These are phyloP conservation scores for Microtus ochrogaster DNA, from an alignment of 2,113 vertebrate species.

Conservation along the genomic window DNA sequence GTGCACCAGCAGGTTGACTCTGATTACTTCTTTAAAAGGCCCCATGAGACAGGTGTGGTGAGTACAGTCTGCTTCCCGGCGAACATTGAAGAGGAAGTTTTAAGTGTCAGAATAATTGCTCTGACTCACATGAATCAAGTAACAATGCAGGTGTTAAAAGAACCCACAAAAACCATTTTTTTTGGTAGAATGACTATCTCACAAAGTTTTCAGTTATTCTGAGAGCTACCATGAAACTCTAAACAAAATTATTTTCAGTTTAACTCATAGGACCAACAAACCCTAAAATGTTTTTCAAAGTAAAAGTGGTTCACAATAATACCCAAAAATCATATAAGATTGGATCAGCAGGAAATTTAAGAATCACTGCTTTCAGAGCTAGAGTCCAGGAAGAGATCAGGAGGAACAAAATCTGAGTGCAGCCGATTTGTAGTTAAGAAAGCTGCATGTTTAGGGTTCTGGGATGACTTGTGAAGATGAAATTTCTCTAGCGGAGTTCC, in stretches of 20 bases:
- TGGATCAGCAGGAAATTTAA: background rate
- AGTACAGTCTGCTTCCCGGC: background rate
- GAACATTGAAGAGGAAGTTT: background rate
- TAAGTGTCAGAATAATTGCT: conserved; percentile 60
- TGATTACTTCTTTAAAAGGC: background rate
- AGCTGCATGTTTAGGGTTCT: background rate
- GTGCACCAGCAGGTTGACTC: no score
- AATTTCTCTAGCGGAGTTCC: background rate
- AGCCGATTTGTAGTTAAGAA: background rate
- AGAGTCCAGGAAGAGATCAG: background rate
- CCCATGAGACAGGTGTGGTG: background rate
- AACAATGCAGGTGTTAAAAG: background rate
- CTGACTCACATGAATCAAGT: conserved; percentile 16
- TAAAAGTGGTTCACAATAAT: background rate
- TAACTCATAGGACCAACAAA: background rate
- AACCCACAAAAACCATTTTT: background rate
- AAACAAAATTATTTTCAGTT: conserved; percentile 25
- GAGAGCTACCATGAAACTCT: background rate
- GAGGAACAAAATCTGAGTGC: background rate
- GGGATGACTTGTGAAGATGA: background rate
- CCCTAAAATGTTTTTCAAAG: background rate
- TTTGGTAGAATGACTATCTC: background rate
- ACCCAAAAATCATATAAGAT: background rate
- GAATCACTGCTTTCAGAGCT: background rate
- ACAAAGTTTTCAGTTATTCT: background rate